Base-by-base conservation (phyloP, 2,888 invertebrate genomes). In the Hecatera dysodea region DNA sequence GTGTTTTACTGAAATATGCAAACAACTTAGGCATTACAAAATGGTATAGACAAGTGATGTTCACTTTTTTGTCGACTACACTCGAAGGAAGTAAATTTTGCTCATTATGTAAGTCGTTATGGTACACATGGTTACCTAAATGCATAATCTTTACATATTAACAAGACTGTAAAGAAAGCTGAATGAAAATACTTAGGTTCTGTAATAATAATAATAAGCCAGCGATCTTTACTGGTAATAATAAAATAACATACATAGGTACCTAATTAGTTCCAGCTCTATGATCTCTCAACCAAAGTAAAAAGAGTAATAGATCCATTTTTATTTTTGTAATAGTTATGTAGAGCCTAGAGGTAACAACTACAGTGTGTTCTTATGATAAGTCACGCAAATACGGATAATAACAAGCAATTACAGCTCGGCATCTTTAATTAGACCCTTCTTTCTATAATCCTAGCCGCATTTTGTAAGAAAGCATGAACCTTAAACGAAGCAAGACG, bases 1-100 rank as follows among this genome's bases (percentile, higher is more conserved):
- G 67, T 72, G 74, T 67, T 78, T 84, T 81, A 62, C 73, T 74
- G 44, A 68, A 75, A 60, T 63, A 55, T 60, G 36, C 57, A 67
- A 61, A 70, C 42, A 80, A 44, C 55, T 66, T 71, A 70, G 59
- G 62, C 48, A 64, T 74, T 70, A 62, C 68, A 64, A 64, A 68
- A 78, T 67, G 56, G 48, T 12, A 66, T 69, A 78, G 71, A 61
- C 53, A 42, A 59, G 56, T 72, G 42, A 17, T 71, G 72, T 71
- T 72, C 56, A 60, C 71, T 55, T 80, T 75, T 53, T 55, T 36
- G 44, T 39, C 19, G 22, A 48, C 7, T 39, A 46, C 24, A 48
- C 24, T 52, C 36, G 52, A 39, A 61, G 52, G 63, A 76, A 76
- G 81, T n/a, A 15, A 39, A 0, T 56, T 75, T 53, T 29, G 46